Base-by-base conservation (phyloP, 2,113 vertebrate genomes). In the Boulengeromyrus knoepffleri region DNA sequence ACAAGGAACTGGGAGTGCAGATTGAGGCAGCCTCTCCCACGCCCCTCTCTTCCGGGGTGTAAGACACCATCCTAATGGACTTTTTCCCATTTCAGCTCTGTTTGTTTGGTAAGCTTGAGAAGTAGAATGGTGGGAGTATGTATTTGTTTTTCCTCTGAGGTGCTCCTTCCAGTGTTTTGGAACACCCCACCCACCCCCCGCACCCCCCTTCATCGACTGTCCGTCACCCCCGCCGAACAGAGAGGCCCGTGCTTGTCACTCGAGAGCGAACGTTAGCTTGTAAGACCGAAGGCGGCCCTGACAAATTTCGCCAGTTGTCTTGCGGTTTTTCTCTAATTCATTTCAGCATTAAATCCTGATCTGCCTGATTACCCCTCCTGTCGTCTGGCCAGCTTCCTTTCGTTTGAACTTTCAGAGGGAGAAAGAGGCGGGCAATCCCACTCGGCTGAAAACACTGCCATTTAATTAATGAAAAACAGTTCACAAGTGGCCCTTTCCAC, bases 1-100 rank as follows among this genome's bases (percentile, higher is more conserved):
- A 95, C 91, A 94, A 92, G 92, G 93, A 93, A 92, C 91, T 93
- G 92, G 94, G 93, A 92, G 95, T 95, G 93, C 91, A 92, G 91
- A 94, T 95, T 94, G 94, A 94, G 92, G 89, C 90, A 90, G 80
- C 91, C 31, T 50, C 56, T 86, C 89, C 89, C 80, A 42, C 24
- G 3, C 19, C 49, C 36, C 42, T 31, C 53, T 17, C 24, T 15
- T 89, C 7, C 49, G n/a, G 21, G 21, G 12, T 36, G 21, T 42
- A 42, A 52, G 70, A n/a, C 31, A 3, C 47, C 12, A 49, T 4
- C 47, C 21, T 46, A 19, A 56, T 21, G 24, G 31, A 66, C 21
- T 21, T 36, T 50, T 49, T 45, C 27, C 36, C 42, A 53, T n/a
- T 24, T 80, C 21, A 8, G 77, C 77, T 85, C 31, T 56, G 74